Conservation (phyloP, 2,888 invertebrate species). For the Drosophila cyrtoloma region DNA sequence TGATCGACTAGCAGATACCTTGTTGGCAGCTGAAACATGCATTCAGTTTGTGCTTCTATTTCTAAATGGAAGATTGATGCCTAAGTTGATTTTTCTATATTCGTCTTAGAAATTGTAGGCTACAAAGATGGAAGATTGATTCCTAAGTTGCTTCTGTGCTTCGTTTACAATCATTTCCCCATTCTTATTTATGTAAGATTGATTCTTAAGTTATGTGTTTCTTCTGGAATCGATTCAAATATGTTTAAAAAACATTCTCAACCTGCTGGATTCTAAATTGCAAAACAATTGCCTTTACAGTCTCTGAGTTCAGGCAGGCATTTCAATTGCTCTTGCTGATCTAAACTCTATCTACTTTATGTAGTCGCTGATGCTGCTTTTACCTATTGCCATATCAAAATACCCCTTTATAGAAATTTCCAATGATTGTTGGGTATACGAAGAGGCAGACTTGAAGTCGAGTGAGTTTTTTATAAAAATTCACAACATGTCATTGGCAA, state of each 20-base stretch:
- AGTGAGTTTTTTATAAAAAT: constrained; percentile 82
- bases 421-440: not conserved
- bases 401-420: not conserved
- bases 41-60: not conserved
- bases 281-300: not conserved
- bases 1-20: not conserved
- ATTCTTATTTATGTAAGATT: not conserved
- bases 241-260: not conserved
- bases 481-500: constrained; percentile 79
- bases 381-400: not conserved
- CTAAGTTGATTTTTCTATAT: not conserved
- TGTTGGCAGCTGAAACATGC: not conserved
- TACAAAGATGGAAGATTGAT: not conserved
- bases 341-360: too few species aligned
- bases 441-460: constrained; percentile 23
- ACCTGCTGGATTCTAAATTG: not conserved
- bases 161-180: not conserved
- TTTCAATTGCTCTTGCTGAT: not conserved
- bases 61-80: not conserved
- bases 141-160: not conserved
- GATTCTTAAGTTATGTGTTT: not conserved
- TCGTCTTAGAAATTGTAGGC: not conserved
- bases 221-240: not conserved
- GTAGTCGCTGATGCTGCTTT: not conserved
- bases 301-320: not conserved